Evolutionary conservation across 2,113 vertebrate species (phyloP), one percentile per base, ranked within the genome.

Genomic region (Caloenas nicobarica): DNA sequence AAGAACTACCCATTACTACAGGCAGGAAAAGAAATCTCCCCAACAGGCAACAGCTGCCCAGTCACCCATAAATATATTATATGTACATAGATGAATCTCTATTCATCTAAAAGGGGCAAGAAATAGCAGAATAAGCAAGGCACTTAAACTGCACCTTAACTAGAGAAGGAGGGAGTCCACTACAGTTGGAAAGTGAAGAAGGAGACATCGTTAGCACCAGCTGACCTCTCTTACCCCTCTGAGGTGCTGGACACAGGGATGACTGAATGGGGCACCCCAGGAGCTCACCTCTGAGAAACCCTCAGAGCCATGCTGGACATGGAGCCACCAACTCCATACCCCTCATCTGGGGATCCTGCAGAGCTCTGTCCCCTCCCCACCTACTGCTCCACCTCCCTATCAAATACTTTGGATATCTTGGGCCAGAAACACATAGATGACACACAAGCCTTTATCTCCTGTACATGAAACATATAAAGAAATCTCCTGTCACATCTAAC

Each of bases 301-400:
- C 12, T 28, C n/a, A 56, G 31, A 80, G 31, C 12, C 16, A 60
- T n/a, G 29, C 21, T 48, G 29, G 58, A 46, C 71, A 25, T 4
- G 6, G 24, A 88, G 11, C 25, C 0, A 0, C 4, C 36, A 86
- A 3, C n/a, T 81, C 61, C 28, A 54, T 7, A 57, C 1, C 13
- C 26, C 17, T 78, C 25, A 82, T 6, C 5, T 29, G 13, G 13
- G 31, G 19, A 10, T 51, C 44, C 69, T 66, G 42, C 56, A 78
- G 38, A 90, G 23, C 16, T 74, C 77, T 38, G 26, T 68, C 44
- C 16, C 36, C 16, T 79, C 26, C 21, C 9, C 40, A 81, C 7
- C 16, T 48, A 54, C 17, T 34, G 23, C 9, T 65, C 15, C 22
- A 62, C 19, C 13, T 46, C 36, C 60, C 26, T 58, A 7, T 26